Percentiles rank a stretch among this genome's conserved stretches.
Evolutionary conservation across 2,888 invertebrate genomes (phyloP).

Genomic region (Ophioninae sp.): DNA sequence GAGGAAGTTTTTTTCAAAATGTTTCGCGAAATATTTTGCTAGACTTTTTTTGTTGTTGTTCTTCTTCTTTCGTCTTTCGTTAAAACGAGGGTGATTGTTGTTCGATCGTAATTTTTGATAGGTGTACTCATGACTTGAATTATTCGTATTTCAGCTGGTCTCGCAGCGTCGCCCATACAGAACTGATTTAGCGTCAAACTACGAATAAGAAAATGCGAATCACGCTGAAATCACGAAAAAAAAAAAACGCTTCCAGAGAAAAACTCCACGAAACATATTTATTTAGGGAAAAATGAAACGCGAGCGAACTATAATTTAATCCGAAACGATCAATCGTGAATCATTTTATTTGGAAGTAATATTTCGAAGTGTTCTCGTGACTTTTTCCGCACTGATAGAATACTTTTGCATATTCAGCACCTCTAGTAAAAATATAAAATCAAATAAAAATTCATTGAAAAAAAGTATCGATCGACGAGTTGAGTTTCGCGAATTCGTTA

Average conservation of each 20-base stretch:
- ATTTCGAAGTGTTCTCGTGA: not conserved
- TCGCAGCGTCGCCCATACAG: conserved; percentile 67
- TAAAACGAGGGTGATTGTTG: not conserved
- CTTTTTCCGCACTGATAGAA: not conserved
- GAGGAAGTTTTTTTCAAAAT: too few relatives aligned
- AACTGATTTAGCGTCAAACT: conserved; percentile 63
- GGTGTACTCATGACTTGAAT: not conserved
- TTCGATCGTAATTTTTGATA: not conserved
- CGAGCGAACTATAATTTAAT: conserved; percentile 39
- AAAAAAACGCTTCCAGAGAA: conserved; percentile 16
- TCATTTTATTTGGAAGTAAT: not conserved
- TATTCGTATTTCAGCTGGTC: conserved; percentile 67
- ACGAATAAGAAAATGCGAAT: conserved; percentile 62
- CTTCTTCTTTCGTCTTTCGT: not conserved
- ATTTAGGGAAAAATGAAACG: conserved; percentile 48
- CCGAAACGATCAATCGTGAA: conserved; percentile 14
- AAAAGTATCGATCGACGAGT: not conserved
- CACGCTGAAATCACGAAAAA: not conserved
- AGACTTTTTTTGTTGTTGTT: too few relatives aligned
- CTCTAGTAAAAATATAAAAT: not conserved
- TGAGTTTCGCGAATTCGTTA: not conserved
- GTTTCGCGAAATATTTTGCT: too few relatives aligned
- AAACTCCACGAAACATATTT: conserved; percentile 36
- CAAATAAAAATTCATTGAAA: not conserved
- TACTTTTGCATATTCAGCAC: not conserved